Conservation (phyloP, 2,113 vertebrate genomes). For the Isurus oxyrinchus region DNA sequence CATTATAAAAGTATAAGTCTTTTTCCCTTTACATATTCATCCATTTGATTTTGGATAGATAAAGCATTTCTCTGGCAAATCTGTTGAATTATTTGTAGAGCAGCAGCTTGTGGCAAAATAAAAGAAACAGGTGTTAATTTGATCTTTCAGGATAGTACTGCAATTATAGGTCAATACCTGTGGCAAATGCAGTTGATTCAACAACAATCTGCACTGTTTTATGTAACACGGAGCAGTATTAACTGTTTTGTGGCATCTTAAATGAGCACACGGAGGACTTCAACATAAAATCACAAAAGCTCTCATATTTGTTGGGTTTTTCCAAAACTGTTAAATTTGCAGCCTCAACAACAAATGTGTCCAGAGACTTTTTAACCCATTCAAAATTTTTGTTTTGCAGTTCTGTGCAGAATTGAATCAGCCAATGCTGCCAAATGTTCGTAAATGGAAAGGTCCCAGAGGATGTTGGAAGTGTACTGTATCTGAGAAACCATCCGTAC, state of each 20-base stretch:
- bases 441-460: slow-evolving; percentile 76
- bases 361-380: not conserved
- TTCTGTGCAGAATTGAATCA: slow-evolving; percentile 88
- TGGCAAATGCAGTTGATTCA: not conserved
- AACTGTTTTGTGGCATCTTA: not conserved
- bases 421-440: slow-evolving; percentile 72
- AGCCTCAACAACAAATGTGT: not conserved
- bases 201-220: not conserved
- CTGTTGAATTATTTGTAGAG: not conserved
- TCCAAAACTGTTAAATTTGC: not conserved
- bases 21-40: not conserved
- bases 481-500: slow-evolving; percentile 67
- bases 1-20: not conserved
- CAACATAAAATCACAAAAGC: not conserved
- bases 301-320: not conserved
- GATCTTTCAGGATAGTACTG: not conserved
- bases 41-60: not conserved
- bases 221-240: not conserved
- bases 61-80: not conserved
- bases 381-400: slow-evolving; percentile 53
- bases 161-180: not conserved
- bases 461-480: slow-evolving; percentile 77
- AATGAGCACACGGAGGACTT: not conserved
- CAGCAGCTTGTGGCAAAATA: not conserved
- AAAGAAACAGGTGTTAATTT: not conserved